phyloP scores from a whole-genome alignment of 2,888 invertebrate genomes.

The Pterostichus madidus region DNA sequence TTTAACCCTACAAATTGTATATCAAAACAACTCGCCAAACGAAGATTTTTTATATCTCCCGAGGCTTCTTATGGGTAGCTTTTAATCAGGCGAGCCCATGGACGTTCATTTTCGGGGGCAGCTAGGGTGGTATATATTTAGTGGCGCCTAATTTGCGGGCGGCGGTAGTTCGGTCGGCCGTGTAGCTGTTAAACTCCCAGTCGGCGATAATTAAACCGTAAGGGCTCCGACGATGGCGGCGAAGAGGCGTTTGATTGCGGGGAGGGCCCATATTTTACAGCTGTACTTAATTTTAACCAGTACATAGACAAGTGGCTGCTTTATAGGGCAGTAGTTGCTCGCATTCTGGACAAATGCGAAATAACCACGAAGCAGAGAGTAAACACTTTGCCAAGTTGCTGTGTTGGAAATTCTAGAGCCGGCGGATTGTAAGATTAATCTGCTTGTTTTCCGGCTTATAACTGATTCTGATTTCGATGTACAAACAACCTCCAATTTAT shows the following conservation, averaged over 20 bases:
- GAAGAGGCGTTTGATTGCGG: constrained; percentile 58
- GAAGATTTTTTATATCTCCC: neutral
- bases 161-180: neutral
- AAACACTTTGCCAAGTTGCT: too few species aligned
- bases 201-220: constrained; percentile 62
- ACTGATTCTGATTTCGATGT: neutral
- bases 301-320: constrained; percentile 40
- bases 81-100: constrained; percentile 42
- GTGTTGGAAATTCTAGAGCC: neutral
- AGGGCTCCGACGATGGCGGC: constrained; percentile 30
- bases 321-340: constrained; percentile 18
- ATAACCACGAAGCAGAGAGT: neutral
- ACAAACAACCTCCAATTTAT: neutral
- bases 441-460: constrained; percentile 1
- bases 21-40: too few species aligned
- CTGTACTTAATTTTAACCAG: constrained; percentile 59
- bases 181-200: constrained; percentile 56
- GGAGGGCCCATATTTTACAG: constrained; percentile 57
- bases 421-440: neutral
- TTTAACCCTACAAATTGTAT: too few species aligned
- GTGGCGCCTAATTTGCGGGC: constrained; percentile 58
- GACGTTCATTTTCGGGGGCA: neutral
- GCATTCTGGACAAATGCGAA: constrained; percentile 13
- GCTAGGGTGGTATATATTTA: constrained; percentile 26
- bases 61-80: neutral